Base-by-base conservation (phyloP, 2,797 vertebrate genomes). In the Triplophysa bombifrons region DNA sequence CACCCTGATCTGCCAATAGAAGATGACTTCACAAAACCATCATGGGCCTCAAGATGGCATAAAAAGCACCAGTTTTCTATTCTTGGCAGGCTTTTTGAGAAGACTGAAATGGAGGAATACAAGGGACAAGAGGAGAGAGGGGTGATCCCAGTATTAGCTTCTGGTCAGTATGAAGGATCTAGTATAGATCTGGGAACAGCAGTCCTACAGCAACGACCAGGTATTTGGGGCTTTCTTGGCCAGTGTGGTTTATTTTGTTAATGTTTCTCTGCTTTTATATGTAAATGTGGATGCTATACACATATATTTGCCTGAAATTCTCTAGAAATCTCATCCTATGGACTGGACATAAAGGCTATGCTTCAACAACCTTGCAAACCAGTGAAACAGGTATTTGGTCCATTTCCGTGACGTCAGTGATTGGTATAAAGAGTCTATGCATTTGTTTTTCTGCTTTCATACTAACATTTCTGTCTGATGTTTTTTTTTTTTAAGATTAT, bases 151-250 rank as follows among this genome's bases (percentile, higher is more conserved):
- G 20, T 60, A 44, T 11, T 58, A 6, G 16, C 38, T 61, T 30
- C 30, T 4, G 67, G 16, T 27, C 25, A 22, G 20, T 44, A 14
- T 51, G 14, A 50, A 82, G 12, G 7, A 0, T 34, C 34, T 2
- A 44, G 51, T 9, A 11, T 90, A 63, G 93, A 94, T 61, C 71
- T 94, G 30, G 92, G 93, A 1, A 81, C 86, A 70, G 58, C 87
- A 34, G 19, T 93, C 64, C 46, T 85, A 50, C 70, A 79, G 11
- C 71, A 13, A 53, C 73, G 61, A 64, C 85, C 89, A 88, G 83
- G 86, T 89, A 8, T 56, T 80, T 25, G 14, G 81, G 90, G 30
- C 91, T 83, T 79, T 13, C 83, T 80, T 12, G 16, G 30, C n/a
- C 22, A 38, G 14, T 4, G 46, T 12, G 19, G 9, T 72, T 14